Evolutionary conservation across 2,888 invertebrate species (phyloP).

Genomic region (Saturnia pavonia): DNA sequence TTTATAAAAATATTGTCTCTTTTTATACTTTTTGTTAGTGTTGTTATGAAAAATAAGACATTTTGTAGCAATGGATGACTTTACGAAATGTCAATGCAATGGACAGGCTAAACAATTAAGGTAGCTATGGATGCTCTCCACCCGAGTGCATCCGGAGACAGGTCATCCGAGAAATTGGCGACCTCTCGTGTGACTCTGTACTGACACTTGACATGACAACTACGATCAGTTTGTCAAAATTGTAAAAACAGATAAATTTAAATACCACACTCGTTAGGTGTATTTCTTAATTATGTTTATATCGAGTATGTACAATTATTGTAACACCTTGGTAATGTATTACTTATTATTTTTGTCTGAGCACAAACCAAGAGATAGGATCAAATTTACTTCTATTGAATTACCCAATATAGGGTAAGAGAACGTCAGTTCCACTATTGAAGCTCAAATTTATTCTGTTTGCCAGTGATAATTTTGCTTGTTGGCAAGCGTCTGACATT

Average conservation of each 20-base stretch:
- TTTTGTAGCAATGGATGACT: neutral
- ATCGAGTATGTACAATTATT: neutral
- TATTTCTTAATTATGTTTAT: neutral
- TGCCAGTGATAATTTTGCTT: constrained; percentile 46
- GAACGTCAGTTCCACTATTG: constrained; percentile 22
- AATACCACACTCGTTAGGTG: neutral
- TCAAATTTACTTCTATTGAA: neutral
- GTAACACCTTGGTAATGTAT: neutral
- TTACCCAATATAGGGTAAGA: constrained; percentile 12
- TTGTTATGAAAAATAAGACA: neutral
- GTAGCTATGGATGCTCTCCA: neutral
- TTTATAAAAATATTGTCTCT: neutral
- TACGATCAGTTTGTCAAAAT: constrained; percentile 3
- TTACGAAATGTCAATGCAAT: neutral
- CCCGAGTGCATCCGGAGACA: neutral
- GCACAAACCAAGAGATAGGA: neutral
- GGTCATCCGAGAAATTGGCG: constrained; percentile 6
- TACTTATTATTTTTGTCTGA: neutral
- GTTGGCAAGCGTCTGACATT: constrained; percentile 59
- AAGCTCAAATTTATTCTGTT: constrained; percentile 44
- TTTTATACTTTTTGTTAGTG: neutral
- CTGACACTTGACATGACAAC: neutral
- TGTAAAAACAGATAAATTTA: constrained; percentile 13
- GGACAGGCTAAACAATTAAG: neutral
- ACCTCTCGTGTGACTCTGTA: neutral